Conservation (phyloP, 2,113 vertebrate species). For the Megaleporinus macrocephalus region DNA sequence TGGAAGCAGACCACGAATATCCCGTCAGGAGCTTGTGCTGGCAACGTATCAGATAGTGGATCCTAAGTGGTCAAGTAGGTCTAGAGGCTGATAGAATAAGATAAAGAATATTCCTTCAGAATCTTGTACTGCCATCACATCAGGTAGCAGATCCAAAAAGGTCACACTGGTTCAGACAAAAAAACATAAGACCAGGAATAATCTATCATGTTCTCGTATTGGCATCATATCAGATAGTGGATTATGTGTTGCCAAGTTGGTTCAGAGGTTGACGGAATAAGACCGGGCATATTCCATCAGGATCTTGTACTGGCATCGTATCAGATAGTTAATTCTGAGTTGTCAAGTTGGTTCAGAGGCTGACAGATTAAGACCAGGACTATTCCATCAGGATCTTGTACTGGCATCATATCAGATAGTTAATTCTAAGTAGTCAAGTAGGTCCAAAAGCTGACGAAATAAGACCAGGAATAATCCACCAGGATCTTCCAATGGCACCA, state of each 20-base stretch:
- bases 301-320: constrained; percentile 6
- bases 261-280: background rate
- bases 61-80: background rate
- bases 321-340: background rate
- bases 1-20: background rate
- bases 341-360: background rate
- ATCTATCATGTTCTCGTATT: no score
- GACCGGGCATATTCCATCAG: background rate
- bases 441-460: no score
- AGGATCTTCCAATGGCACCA: no score
- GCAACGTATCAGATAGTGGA: constrained; percentile 14
- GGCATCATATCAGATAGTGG: no score
- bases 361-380: background rate
- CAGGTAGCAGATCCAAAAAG: background rate
- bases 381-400: background rate
- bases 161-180: background rate
- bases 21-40: background rate
- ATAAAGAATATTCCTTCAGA: background rate
- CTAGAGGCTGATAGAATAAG: background rate
- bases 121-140: background rate
- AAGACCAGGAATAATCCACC: no score
- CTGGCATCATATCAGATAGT: constrained; percentile 15
- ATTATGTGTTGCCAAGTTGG: background rate
- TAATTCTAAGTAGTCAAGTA: background rate
- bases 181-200: background rate